These are phyloP conservation scores for Lophura nycthemera DNA, from an alignment of 2,113 vertebrate species.

Conservation along the genomic window DNA sequence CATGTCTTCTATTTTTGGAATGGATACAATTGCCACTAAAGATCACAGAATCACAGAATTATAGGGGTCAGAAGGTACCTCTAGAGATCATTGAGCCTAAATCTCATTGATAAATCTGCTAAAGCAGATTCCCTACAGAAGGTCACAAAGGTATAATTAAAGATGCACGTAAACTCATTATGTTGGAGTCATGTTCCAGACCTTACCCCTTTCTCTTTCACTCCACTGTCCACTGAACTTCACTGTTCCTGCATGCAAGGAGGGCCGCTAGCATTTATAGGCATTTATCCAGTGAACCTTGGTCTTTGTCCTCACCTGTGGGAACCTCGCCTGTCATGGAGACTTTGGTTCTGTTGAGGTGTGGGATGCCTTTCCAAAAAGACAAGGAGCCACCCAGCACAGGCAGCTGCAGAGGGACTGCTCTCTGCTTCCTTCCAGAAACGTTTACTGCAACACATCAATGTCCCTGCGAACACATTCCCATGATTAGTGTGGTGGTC, in stretches of 20 bases:
- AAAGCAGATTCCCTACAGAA: no score
- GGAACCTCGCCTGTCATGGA: background rate
- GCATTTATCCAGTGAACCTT: background rate
- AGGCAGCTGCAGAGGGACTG: background rate
- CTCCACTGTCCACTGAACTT: no score
- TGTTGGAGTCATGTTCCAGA: background rate
- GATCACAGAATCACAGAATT: no score
- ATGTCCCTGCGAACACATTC: conserved; percentile 18
- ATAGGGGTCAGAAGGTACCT: no score
- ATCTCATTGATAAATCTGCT: no score
- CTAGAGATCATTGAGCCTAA: no score
- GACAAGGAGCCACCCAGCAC: background rate
- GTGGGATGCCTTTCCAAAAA: accelerated
- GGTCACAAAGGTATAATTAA: no score
- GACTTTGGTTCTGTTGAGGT: background rate
- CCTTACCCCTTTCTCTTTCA: no score
- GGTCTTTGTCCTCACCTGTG: background rate
- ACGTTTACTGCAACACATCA: conserved; percentile 54
- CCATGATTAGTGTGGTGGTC: conserved; percentile 51
- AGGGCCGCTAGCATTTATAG: background rate
- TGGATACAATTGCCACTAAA: background rate
- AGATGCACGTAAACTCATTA: background rate
- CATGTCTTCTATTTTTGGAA: background rate
- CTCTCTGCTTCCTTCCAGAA: conserved; percentile 2
- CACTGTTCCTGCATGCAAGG: no score